These are phyloP conservation scores for Gracilinanus agilis DNA, from an alignment of 2,113 vertebrate species.

Conservation along the genomic window DNA sequence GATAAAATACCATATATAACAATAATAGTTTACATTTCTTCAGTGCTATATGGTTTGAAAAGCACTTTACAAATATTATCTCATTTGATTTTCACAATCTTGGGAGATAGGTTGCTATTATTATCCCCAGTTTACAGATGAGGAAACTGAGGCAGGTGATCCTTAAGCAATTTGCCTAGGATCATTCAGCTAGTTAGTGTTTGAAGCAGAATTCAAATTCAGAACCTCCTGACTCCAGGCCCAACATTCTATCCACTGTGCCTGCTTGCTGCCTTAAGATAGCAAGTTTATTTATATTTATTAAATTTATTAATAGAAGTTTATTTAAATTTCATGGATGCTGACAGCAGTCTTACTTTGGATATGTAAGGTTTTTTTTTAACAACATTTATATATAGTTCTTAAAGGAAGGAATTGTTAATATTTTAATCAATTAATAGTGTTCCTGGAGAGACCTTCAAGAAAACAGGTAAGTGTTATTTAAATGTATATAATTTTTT, in stretches of 20 bases:
- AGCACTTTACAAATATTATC: background rate
- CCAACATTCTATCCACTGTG: background rate
- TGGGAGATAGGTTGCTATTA: background rate
- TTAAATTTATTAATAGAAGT: background rate
- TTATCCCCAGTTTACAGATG: background rate
- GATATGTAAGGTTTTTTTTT: background rate
- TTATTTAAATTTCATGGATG: background rate
- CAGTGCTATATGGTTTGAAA: background rate
- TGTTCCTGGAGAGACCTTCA: background rate
- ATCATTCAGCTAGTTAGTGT: background rate
- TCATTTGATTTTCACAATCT: background rate
- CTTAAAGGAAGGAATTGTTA: slow-evolving; percentile 20
- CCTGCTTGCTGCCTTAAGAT: background rate
- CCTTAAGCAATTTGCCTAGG: background rate
- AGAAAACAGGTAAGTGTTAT: background rate
- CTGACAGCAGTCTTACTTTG: background rate
- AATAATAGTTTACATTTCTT: background rate
- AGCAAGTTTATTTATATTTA: too few species aligned
- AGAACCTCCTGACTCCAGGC: background rate
- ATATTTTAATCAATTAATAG: background rate
- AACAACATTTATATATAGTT: background rate
- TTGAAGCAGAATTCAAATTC: background rate
- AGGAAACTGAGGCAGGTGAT: background rate
- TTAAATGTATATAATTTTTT: slow-evolving; percentile 15
- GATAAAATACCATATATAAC: background rate